Evolutionary conservation across 2,113 vertebrate species (phyloP).

Genomic region (Chamaea fasciata): DNA sequence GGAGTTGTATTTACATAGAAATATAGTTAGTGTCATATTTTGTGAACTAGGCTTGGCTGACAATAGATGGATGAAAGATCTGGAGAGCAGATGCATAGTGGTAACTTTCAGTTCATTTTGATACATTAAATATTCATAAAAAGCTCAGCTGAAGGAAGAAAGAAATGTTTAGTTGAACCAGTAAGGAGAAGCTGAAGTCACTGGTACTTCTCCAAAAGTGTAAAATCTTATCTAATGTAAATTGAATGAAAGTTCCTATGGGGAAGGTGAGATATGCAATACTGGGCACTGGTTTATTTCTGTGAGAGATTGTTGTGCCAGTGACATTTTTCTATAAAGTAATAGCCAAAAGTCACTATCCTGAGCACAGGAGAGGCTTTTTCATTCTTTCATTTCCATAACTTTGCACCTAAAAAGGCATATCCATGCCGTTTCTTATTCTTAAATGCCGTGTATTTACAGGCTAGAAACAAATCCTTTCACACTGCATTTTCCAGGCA

Average conservation of each 20-base stretch:
- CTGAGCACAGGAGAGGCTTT: not conserved
- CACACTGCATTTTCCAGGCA: not conserved
- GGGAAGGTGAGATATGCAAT: not conserved
- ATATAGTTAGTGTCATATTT: not conserved
- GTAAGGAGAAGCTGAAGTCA: not conserved
- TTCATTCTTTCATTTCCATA: not conserved
- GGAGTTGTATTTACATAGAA: not conserved
- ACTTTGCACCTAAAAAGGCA: not conserved
- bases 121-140: conserved; percentile 6
- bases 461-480: not conserved
- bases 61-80: not conserved
- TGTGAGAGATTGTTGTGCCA: not conserved
- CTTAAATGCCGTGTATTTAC: not conserved
- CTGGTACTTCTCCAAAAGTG: not conserved
- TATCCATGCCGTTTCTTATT: not conserved
- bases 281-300: not conserved
- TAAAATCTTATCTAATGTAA: not conserved
- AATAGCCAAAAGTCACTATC: not conserved
- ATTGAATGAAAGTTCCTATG: not conserved
- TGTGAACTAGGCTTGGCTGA: not conserved
- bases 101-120: conserved; percentile 28
- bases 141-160: not conserved
- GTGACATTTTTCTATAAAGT: not conserved
- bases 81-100: not conserved
- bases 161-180: not conserved